phyloP scores from a whole-genome alignment of 1,140 invertebrate species.

The Frieseomelitta varia region DNA sequence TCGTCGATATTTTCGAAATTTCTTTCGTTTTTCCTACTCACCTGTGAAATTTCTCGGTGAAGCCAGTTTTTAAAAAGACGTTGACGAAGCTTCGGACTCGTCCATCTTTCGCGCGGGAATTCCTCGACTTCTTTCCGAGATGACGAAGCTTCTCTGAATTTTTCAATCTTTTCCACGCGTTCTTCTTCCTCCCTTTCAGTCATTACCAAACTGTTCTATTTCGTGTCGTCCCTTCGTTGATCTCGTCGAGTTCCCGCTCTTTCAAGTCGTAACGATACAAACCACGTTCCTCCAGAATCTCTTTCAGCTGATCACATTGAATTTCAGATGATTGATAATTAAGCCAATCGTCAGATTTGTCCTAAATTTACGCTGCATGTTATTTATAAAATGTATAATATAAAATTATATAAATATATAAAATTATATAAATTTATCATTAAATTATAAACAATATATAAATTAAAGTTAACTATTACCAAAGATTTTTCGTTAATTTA shows the following conservation, averaged over 20 bases:
- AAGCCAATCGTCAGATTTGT: no score
- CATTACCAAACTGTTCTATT: not conserved
- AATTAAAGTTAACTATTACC: no score
- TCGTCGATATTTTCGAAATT: no score
- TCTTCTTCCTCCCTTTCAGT: not conserved
- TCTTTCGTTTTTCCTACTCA: not conserved
- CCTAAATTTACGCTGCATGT: no score
- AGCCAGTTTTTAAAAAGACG: slow-evolving; percentile 43
- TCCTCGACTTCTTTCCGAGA: slow-evolving; percentile 5
- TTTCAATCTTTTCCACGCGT: not conserved
- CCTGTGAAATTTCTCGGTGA: slow-evolving; percentile 48
- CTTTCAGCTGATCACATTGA: not conserved
- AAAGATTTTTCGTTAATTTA: no score
- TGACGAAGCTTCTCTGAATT: not conserved
- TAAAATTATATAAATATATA: no score
- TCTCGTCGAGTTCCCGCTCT: not conserved
- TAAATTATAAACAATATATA: not conserved
- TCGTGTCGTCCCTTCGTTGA: not conserved
- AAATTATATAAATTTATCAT: no score
- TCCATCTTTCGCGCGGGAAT: slow-evolving; percentile 48
- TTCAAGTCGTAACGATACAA: not conserved
- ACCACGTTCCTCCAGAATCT: not conserved
- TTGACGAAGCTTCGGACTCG: slow-evolving; percentile 46
- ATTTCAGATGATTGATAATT: not conserved
- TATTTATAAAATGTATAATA: no score